These are phyloP conservation scores for Lucinisca nassula DNA, from an alignment of 2,888 invertebrate species.

Conservation along the genomic window DNA sequence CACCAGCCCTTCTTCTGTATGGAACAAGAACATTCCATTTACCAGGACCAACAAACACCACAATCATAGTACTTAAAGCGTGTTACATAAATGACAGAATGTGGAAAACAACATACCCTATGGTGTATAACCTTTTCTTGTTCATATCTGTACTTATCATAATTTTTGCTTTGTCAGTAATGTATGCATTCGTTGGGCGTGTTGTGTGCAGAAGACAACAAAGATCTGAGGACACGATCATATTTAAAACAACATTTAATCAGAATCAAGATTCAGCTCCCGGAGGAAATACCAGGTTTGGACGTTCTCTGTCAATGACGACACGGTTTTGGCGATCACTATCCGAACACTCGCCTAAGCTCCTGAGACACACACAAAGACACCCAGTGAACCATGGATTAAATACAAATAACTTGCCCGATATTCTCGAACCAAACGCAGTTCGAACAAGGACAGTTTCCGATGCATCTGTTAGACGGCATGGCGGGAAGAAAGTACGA, in stretches of 20 bases:
- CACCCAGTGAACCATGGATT: neutral
- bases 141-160: slow-evolving; percentile 59
- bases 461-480: slow-evolving; percentile 58
- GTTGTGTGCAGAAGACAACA: slow-evolving; percentile 47
- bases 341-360: slow-evolving; percentile 47
- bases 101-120: slow-evolving; percentile 59
- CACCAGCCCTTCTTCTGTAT: slow-evolving; percentile 77
- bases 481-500: slow-evolving; percentile 65
- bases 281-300: neutral
- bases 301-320: slow-evolving; percentile 22
- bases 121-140: slow-evolving; percentile 69
- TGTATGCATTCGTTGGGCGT: slow-evolving; percentile 71
- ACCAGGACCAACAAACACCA: slow-evolving; percentile 35
- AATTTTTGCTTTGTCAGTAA: slow-evolving; percentile 60
- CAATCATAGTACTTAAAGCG: slow-evolving; percentile 58
- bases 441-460: slow-evolving; percentile 41
- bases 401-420: neutral
- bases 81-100: slow-evolving; percentile 68
- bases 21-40: slow-evolving; percentile 65
- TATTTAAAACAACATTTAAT: neutral
- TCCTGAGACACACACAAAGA: slow-evolving; percentile 12
- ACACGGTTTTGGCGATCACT: slow-evolving; percentile 47
- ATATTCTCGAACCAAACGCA: slow-evolving; percentile 48
- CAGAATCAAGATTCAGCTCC: neutral
- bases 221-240: neutral